A percentile compares a stretch with the other conserved stretches of the same genome.
Evolutionary conservation across 2,888 invertebrate species (phyloP).

Genomic region (Dynastes tityus): DNA sequence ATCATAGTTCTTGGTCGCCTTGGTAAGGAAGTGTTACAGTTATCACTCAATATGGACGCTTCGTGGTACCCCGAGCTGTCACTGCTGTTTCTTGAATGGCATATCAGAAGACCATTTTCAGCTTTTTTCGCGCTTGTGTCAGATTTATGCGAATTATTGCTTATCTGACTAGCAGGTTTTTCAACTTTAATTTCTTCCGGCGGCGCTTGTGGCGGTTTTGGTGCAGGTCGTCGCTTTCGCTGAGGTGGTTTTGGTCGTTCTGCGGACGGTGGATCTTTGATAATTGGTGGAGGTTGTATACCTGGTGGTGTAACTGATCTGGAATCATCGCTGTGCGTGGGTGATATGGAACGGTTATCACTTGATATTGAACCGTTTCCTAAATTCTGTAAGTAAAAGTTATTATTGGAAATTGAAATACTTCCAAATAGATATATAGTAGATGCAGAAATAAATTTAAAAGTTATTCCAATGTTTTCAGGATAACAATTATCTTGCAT

Average conservation of each 20-base stretch:
- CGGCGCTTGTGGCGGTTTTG: conserved; percentile 72
- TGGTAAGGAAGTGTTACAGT: conserved; percentile 70
- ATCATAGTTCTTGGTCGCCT: conserved; percentile 65
- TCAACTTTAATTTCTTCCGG: conserved; percentile 52
- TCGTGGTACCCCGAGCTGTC: conserved; percentile 84
- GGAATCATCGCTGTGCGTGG: conserved; percentile 76
- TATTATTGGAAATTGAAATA: too few species aligned
- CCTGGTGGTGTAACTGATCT: conserved; percentile 69
- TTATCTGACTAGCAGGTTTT: conserved; percentile 58
- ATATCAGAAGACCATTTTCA: conserved; percentile 71
- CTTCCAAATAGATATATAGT: too few species aligned
- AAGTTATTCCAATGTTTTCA: too few species aligned
- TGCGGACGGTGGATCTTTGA: conserved; percentile 65
- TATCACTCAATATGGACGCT: conserved; percentile 78
- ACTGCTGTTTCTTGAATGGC: conserved; percentile 81
- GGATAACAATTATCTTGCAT: too few species aligned
- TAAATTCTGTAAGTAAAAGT: conserved; percentile 63
- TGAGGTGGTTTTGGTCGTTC: conserved; percentile 72
- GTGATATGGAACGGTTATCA: conserved; percentile 72
- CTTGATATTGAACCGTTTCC: conserved; percentile 69
- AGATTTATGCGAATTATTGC: conserved; percentile 52
- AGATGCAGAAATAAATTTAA: too few species aligned
- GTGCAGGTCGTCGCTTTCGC: conserved; percentile 74
- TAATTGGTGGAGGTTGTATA: conserved; percentile 53
- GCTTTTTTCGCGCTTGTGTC: conserved; percentile 55